A percentile compares a stretch with the other conserved stretches of the same genome.
These are phyloP conservation scores for Amphipyra berbera DNA, from an alignment of 2,888 invertebrate genomes.

Conservation along the genomic window DNA sequence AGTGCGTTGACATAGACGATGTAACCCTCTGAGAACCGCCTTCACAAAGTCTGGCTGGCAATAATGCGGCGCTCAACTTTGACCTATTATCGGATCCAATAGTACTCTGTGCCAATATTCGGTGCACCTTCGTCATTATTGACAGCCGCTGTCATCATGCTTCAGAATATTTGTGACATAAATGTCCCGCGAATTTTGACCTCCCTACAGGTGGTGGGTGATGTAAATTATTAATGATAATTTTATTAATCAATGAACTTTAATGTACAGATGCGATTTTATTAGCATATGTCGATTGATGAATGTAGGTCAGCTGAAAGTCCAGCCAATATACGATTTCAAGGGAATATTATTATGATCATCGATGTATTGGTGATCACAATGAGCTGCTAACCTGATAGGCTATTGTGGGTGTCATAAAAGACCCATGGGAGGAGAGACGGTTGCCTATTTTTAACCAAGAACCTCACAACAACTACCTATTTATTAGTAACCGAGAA, in stretches of 20 bases:
- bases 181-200: constrained; percentile 36
- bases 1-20: constrained; percentile 31
- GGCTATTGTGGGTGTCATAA: no score
- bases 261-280: no score
- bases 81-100: constrained; percentile 62
- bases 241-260: neutral
- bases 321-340: no score
- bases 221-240: neutral
- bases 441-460: no score
- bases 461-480: no score
- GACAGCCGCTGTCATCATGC: constrained; percentile 65
- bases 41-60: constrained; percentile 32
- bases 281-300: no score
- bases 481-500: no score
- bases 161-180: constrained; percentile 57
- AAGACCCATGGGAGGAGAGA: no score
- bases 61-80: constrained; percentile 54
- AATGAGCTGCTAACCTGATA: no score
- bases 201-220: neutral
- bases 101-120: constrained; percentile 64
- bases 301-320: no score
- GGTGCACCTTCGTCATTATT: constrained; percentile 73
- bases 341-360: no score
- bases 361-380: no score
- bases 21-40: constrained; percentile 23